phyloP scores from a whole-genome alignment of 2,113 vertebrate species.

The Orthonyx spaldingii region DNA sequence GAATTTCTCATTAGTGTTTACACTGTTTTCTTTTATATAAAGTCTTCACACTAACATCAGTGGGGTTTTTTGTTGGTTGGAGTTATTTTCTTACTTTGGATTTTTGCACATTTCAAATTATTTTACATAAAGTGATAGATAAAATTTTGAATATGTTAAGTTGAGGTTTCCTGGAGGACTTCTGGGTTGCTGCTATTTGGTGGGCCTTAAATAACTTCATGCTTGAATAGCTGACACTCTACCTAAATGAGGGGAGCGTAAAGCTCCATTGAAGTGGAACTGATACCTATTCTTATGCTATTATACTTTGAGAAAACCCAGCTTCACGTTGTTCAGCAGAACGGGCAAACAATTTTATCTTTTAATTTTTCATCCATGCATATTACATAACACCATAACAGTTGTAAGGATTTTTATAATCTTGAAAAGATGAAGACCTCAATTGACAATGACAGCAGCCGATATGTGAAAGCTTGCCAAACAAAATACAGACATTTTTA shows the following conservation, averaged over 20 bases:
- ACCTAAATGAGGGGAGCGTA: neutral
- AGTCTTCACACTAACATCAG: neutral
- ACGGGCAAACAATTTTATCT: neutral
- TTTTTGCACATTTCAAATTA: neutral
- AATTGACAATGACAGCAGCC: neutral
- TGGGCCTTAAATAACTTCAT: neutral
- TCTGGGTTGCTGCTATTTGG: neutral
- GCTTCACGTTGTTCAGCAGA: neutral
- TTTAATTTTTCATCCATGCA: neutral
- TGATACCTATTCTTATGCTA: neutral
- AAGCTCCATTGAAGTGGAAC: neutral
- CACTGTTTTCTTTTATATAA: neutral
- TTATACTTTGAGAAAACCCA: neutral
- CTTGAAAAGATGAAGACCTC: neutral
- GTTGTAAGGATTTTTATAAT: neutral
- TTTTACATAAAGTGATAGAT: neutral
- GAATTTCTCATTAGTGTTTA: neutral
- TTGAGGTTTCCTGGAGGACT: neutral
- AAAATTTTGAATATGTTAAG: neutral
- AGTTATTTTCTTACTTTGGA: neutral
- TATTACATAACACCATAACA: neutral
- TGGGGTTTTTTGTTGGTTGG: fast-evolving
- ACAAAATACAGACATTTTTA: neutral
- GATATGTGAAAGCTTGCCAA: neutral
- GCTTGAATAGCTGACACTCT: neutral